Conservation (phyloP, 2,797 vertebrate genomes). For the Rhadinocentrus ornatus region DNA sequence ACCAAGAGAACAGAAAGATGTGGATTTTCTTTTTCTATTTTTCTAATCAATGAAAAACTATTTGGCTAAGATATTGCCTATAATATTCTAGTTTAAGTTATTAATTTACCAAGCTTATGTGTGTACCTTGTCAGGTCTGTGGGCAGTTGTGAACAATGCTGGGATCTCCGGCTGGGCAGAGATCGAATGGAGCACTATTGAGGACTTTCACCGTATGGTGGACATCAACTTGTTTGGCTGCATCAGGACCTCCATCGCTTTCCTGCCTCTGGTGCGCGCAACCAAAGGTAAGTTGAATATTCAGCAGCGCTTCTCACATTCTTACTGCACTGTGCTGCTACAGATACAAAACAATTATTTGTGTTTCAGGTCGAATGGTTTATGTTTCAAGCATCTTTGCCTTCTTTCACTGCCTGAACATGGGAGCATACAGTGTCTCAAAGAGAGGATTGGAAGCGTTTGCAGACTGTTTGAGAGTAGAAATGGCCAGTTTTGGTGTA, state of each 20-base stretch:
- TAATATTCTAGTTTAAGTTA: no score
- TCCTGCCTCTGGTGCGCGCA: constrained; percentile 83
- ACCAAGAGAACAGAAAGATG: no score
- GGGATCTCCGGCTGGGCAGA: constrained; percentile 84
- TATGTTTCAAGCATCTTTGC: constrained; percentile 84
- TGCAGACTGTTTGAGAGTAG: constrained; percentile 83
- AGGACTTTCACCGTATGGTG: constrained; percentile 75
- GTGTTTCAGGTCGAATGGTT: constrained; percentile 80
- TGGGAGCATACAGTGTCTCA: constrained; percentile 84
- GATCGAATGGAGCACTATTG: constrained; percentile 83
- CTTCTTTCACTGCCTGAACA: constrained; percentile 79
- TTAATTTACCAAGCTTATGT: background rate
- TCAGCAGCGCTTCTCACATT: accelerated
- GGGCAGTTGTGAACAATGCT: constrained; percentile 87
- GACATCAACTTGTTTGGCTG: constrained; percentile 83
- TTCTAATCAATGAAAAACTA: no score
- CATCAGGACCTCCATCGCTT: constrained; percentile 81
- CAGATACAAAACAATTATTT: background rate
- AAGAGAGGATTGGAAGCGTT: constrained; percentile 87
- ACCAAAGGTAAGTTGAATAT: constrained; percentile 73
- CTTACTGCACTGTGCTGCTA: background rate
- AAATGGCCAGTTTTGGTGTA: constrained; percentile 86
- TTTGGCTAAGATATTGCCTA: no score
- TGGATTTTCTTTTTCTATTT: no score
- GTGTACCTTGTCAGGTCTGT: constrained; percentile 72